phyloP scores from a whole-genome alignment of 2,797 vertebrate species.

The Mastacembelus armatus region DNA sequence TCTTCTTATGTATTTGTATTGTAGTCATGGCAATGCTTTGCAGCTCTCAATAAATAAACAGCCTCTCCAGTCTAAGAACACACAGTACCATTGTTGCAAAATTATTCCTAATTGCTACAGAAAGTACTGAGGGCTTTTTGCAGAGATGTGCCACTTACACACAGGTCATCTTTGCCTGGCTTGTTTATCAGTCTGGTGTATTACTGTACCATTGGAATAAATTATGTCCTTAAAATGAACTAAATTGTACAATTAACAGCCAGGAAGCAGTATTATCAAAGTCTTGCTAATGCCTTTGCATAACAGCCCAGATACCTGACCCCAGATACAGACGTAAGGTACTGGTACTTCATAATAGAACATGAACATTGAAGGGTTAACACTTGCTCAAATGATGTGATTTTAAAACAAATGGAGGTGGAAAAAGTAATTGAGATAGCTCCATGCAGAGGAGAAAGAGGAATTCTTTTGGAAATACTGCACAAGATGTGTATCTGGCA shows the following conservation, averaged over 20 bases:
- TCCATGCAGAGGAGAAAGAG: not conserved
- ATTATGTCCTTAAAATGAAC: not conserved
- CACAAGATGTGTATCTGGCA: conserved; percentile 5
- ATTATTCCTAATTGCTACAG: not conserved
- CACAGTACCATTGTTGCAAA: not conserved
- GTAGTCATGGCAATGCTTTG: not conserved
- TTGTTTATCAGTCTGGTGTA: conserved; percentile 3
- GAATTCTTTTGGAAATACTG: conserved; percentile 5
- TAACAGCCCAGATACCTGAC: not conserved
- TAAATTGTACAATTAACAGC: not conserved
- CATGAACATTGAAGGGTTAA: not conserved
- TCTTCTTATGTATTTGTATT: not conserved
- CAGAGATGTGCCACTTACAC: not conserved
- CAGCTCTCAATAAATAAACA: conserved; percentile 1
- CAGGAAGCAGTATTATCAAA: not conserved
- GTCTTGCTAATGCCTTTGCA: conserved; percentile 3
- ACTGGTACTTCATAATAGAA: not conserved
- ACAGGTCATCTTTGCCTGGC: no score
- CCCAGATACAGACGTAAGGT: not conserved
- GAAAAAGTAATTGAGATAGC: not conserved
- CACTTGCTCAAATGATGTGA: not conserved
- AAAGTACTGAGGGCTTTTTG: conserved; percentile 3
- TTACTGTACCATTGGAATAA: not conserved
- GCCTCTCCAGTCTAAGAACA: conserved; percentile 3
- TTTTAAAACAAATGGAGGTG: conserved; percentile 5